These are phyloP conservation scores for Lithobates pipiens DNA, from an alignment of 2,797 vertebrate genomes.

Conservation along the genomic window DNA sequence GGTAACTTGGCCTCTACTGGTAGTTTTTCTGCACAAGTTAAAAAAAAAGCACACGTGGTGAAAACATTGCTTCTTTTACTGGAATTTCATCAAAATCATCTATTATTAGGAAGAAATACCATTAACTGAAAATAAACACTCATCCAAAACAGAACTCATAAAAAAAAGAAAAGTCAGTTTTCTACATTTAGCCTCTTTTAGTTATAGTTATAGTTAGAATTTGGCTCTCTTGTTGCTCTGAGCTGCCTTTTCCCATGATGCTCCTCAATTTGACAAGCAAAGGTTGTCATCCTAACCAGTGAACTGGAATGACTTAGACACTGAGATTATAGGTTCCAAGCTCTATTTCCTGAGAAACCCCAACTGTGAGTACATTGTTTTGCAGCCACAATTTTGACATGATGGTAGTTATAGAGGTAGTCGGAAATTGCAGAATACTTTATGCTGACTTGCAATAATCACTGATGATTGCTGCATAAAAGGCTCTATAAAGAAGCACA, in stretches of 20 bases:
- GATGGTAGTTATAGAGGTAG: not conserved
- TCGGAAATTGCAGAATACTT: not conserved
- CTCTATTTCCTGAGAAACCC: slow-evolving; percentile 28
- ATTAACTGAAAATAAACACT: not conserved
- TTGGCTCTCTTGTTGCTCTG: not conserved
- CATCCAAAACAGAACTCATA: not conserved
- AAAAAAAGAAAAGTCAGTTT: not conserved
- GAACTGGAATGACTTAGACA: slow-evolving; percentile 16
- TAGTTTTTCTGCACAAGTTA: slow-evolving; percentile 81
- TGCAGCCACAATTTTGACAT: slow-evolving; percentile 39
- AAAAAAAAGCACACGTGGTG: not conserved
- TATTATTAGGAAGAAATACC: not conserved
- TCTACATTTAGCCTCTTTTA: not conserved
- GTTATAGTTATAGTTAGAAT: not conserved
- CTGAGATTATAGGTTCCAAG: not conserved
- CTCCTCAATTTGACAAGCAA: not conserved
- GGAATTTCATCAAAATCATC: not conserved
- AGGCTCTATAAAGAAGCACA: not conserved
- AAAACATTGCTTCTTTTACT: not conserved
- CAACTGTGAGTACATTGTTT: slow-evolving; percentile 11
- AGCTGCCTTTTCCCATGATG: slow-evolving; percentile 11
- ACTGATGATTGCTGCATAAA: slow-evolving; percentile 15
- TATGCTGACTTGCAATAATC: slow-evolving; percentile 25
- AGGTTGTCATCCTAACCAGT: not conserved
- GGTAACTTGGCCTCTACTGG: slow-evolving; percentile 92